A percentile compares a stretch with the other conserved stretches of the same genome.
These are phyloP conservation scores for Monodelphis domestica DNA, from an alignment of 2,797 vertebrate species.

Conservation along the genomic window DNA sequence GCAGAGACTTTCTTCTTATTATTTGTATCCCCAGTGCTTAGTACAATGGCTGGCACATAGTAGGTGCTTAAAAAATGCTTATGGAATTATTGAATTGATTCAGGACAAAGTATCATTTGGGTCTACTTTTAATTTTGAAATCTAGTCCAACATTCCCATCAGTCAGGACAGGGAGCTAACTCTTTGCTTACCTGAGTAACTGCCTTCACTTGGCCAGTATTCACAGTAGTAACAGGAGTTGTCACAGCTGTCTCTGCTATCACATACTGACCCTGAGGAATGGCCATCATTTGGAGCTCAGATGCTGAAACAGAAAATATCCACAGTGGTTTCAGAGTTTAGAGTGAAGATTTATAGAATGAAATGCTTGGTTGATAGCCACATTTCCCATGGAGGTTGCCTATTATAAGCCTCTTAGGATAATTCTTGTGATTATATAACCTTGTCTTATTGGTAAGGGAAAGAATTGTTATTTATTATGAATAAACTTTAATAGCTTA, in stretches of 20 bases:
- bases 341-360: conserved; percentile 25
- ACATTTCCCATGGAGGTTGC: neutral
- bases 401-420: neutral
- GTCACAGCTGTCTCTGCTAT: conserved; percentile 92
- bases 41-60: neutral
- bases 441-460: conserved; percentile 11
- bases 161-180: neutral
- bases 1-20: neutral
- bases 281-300: conserved; percentile 99
- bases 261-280: conserved; percentile 96
- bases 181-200: conserved; percentile 86
- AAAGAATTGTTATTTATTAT: no score
- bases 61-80: neutral
- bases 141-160: neutral
- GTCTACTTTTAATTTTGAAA: neutral
- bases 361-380: conserved; percentile 3
- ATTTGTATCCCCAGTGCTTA: neutral
- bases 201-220: conserved; percentile 94
- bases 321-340: conserved; percentile 35
- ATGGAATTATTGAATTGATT: neutral
- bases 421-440: conserved; percentile 15
- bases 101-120: neutral
- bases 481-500: no score
- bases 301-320: conserved; percentile 87
- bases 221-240: conserved; percentile 90